These are phyloP conservation scores for Pipra filicauda DNA, from an alignment of 2,113 vertebrate species.

Conservation along the genomic window DNA sequence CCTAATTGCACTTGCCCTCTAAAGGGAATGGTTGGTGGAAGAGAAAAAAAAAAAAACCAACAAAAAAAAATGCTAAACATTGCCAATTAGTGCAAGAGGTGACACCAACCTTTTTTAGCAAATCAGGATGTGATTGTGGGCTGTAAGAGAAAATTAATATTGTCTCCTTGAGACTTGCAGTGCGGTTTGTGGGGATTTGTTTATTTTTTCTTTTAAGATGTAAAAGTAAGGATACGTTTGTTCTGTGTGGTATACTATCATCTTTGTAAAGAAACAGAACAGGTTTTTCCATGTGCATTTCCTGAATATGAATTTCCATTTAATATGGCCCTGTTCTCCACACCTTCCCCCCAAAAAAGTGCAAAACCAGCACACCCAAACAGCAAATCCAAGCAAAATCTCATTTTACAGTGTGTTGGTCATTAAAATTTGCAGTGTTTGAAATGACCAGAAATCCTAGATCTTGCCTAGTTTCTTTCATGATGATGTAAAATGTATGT, in stretches of 20 bases:
- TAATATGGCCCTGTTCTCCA: background rate
- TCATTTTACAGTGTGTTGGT: background rate
- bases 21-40: background rate
- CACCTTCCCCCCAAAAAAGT: rapidly evolving
- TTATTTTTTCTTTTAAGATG: background rate
- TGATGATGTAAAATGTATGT: background rate
- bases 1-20: background rate
- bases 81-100: background rate
- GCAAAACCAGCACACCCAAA: background rate
- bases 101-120: background rate
- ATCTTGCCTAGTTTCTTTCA: background rate
- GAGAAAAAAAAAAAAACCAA: background rate
- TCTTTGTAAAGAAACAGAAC: background rate
- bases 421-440: background rate
- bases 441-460: background rate
- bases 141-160: background rate
- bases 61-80: background rate
- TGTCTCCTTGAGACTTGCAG: background rate
- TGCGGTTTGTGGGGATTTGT: background rate
- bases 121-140: background rate
- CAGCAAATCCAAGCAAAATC: background rate
- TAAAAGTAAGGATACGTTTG: background rate
- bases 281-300: rapidly evolving
- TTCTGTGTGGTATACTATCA: background rate
- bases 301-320: background rate